Conservation (phyloP, 2,113 vertebrate species). For the Gyps fulvus region DNA sequence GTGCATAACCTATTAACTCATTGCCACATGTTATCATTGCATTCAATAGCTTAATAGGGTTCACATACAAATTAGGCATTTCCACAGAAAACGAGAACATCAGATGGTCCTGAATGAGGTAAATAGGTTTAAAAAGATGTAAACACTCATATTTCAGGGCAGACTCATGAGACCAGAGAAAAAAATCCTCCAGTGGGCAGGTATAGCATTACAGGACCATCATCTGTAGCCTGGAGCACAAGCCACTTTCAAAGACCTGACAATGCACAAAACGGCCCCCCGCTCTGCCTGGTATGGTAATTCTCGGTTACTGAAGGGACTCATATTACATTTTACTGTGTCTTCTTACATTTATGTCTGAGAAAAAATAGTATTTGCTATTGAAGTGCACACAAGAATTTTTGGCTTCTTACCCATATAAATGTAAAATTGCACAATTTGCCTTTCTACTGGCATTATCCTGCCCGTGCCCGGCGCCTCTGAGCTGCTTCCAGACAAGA, state of each 20-base stretch:
- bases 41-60: not conserved
- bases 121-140: not conserved
- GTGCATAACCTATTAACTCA: not conserved
- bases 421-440: conserved; percentile 11
- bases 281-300: not conserved
- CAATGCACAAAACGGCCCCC: not conserved
- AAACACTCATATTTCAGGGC: not conserved
- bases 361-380: not conserved
- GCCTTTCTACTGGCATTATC: not conserved
- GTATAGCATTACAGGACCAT: not conserved
- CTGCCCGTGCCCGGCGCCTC: not conserved
- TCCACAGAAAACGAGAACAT: not conserved
- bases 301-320: not conserved
- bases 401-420: not conserved
- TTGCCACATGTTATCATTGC: not conserved
- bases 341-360: not conserved
- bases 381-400: not conserved
- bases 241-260: not conserved
- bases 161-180: not conserved
- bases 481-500: not conserved
- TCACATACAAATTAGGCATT: not conserved
- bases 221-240: not conserved
- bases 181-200: not conserved
- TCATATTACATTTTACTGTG: not conserved
- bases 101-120: not conserved